These are phyloP conservation scores for Ochlodes sylvanus DNA, from an alignment of 2,888 invertebrate species.

Conservation along the genomic window DNA sequence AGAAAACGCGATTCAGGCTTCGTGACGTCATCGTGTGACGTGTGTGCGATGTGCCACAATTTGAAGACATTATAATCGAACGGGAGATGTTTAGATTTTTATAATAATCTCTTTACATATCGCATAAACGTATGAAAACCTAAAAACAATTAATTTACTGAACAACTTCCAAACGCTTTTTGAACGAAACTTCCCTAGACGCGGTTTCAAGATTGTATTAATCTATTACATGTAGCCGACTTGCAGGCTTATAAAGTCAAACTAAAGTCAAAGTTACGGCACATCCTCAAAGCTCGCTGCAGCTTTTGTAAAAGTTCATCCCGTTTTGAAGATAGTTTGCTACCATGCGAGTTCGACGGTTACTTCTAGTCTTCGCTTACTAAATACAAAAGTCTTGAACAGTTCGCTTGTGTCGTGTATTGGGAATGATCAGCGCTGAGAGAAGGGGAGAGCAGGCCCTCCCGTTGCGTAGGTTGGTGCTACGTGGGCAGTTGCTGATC, in stretches of 20 bases:
- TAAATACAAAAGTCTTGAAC: background rate
- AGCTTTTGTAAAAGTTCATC: constrained; percentile 34
- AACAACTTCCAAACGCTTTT: background rate
- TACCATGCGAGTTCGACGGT: background rate
- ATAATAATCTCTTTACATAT: no score
- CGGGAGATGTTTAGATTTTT: no score
- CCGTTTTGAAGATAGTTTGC: constrained; percentile 20
- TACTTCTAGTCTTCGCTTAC: background rate
- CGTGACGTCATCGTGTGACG: no score
- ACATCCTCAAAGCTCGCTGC: constrained; percentile 29
- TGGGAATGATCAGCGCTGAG: no score
- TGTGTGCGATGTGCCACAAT: no score
- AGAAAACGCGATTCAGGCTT: no score
- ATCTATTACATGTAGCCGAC: constrained; percentile 30
- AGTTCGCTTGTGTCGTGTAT: background rate
- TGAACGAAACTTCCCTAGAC: constrained; percentile 10
- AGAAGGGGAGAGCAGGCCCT: no score
- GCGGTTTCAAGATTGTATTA: constrained; percentile 20
- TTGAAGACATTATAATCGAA: no score
- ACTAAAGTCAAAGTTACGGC: constrained; percentile 30
- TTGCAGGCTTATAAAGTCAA: constrained; percentile 27
- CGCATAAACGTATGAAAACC: no score
- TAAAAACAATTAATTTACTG: background rate
- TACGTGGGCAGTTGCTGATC: no score
- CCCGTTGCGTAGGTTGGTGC: no score